Evolutionary conservation across 1,140 invertebrate genomes (phyloP), one percentile per base, ranked within the genome.

Genomic region (Mercenaria mercenaria): DNA sequence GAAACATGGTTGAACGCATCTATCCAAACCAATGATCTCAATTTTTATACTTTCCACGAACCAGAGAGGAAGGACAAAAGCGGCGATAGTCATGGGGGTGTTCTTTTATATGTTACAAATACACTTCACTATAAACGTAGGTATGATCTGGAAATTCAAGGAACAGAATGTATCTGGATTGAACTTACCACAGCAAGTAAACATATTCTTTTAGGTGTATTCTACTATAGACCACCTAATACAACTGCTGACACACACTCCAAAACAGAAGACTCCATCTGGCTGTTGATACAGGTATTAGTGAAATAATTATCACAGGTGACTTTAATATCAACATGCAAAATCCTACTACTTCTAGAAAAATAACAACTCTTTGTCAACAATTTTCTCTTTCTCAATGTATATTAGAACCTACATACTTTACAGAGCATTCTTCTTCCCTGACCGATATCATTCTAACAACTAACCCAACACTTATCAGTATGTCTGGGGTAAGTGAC

Each of bases 161-260:
- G 50, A 32, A 26, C 32, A 4, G 43, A 52, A 29, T 80, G 47
- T 59, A 59, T 80, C 18, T 56, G 43, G 52, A 47, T 80, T 37
- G 77, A 59, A 56, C 50, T 80, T n/a, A 13, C 56, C n/a, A 52
- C 32, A 20, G 13, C 52, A 23, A 80, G 3, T 34, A 80, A 32
- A 80, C 52, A 52, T 52, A 59, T 80, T 32, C 52, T 59, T 20
- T 80, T 80, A 18, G 77, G 77, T 15, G 77, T 52, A 80, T 80
- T 80, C n/a, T n/a, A n/a, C 77, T 80, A 80, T 56, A 52, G 77
- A 59, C 77, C 74, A 10, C 77, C 77, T 6, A 32, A 80, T 37
- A 80, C 77, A 37, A 52, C 43, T 10, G 52, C 77, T 37, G 29
- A 20, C 23, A 39, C 18, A 47, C 77, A 80, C 32, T 8, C 8